Base-by-base conservation (phyloP, 1,140 invertebrate species). In the Hylaeus anthracinus region DNA sequence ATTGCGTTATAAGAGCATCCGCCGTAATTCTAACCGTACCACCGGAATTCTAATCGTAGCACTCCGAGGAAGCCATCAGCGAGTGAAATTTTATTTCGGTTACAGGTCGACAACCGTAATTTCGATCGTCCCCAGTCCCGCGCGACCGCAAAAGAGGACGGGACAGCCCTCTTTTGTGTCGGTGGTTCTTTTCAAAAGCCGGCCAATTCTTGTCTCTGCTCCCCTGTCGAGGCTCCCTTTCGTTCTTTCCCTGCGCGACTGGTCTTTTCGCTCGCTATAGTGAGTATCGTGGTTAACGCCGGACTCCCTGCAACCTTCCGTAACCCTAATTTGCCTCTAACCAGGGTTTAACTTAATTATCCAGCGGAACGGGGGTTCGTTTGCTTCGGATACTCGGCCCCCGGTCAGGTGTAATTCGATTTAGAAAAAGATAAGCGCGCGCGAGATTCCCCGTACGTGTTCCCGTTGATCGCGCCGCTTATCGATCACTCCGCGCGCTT, bases 321-420 rank as follows among this genome's bases (percentile, higher is more conserved):
- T 14, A 74, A 77, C 77, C 72, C 83, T 85, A 85, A 85, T 85
- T 81, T 64, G 51, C 39, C 64, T 43, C 61, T 41, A 37, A 41
- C 66, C 56, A 26, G 56, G 8, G 67, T 26, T 84, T 67, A 72
- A 80, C 79, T 85, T 63, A 77, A 85, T 85, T 85, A 85, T 56
- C 71, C 15, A n/a, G 51, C 37, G 39, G 6, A 48, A 1, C 5
- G 3, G 45, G 53, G 41, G 65, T 79, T 73, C 51, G 61, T 73
- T 79, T 73, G 71, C 61, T 48, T 56, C 61, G 77, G 43, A 79
- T 73, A 79, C 65, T 79, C 71, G 70, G 41, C 71, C 77, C 26
- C 64, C 77, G 77, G 9, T 43, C 70, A 65, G 77, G 51, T 79
- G 77, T 79, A 79, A 79, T 79, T 79, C 77, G 53, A 79, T 79